Base-by-base conservation (phyloP, 2,113 vertebrate species). In the Crotalus viridis region DNA sequence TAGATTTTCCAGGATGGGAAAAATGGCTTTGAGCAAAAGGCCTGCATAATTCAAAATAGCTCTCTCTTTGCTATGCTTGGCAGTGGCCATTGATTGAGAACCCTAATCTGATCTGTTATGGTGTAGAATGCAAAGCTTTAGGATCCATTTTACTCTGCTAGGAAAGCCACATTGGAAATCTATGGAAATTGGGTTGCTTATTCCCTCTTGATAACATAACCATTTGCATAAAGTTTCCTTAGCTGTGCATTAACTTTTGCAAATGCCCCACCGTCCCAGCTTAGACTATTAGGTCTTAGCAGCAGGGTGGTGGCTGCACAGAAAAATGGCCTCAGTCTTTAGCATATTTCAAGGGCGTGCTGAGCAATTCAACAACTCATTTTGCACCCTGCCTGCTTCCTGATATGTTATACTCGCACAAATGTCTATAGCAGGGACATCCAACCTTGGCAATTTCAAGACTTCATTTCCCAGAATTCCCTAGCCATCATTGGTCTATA, bases 101-200 rank as follows among this genome's bases (percentile, higher is more conserved):
- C 51, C 33, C 39, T n/a, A 17, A 57, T 89, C 87, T 33, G 69
- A 59, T 89, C 28, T 85, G 39, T 89, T 28, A 48, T 33, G 21
- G 15, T 10, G 10, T 54, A 54, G 91, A n/a, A 21, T 48, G 17
- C 22, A 56, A 5, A 2, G n/a, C 33, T 81, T 81, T 88, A 24
- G 51, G 61, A 56, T 17, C 39, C n/a, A 52, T 10, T 51, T 51
- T 51, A 10, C n/a, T 51, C 56, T 54, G n/a, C 57, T 9, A 8
- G 10, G n/a, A 92, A 92, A 15, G 28, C 48, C 91, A 55, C 86
- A 92, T 15, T 88, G n/a, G 91, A 88, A 92, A 88, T 43, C 51
- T n/a, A 59, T 24, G 28, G 46, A n/a, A 52, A 88, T 55, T 10
- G 13, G 22, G 64, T 69, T 39, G 48, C 26, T 88, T 74, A n/a